phyloP scores from a whole-genome alignment of 2,888 invertebrate species.

The Nephrocerus scutellatus region DNA sequence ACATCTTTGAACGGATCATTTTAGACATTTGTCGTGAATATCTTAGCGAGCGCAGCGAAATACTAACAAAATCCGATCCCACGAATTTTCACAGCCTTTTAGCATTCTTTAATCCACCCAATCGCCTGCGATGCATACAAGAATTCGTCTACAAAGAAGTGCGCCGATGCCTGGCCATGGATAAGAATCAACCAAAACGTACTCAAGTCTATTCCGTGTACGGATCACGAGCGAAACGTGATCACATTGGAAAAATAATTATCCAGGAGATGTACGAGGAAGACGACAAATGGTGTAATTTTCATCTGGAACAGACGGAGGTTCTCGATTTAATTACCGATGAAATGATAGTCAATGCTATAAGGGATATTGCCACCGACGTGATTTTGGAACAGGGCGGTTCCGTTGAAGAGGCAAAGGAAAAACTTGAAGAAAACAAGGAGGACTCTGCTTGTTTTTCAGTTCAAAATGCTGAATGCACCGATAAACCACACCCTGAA shows the following conservation, averaged over 20 bases:
- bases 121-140: slow-evolving; percentile 49
- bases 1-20: slow-evolving; percentile 54
- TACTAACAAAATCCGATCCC: slow-evolving; percentile 31
- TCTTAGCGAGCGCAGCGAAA: slow-evolving; percentile 45
- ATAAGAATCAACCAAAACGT: slow-evolving; percentile 48
- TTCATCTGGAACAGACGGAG: slow-evolving; percentile 61
- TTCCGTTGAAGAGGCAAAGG: too few relatives aligned
- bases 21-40: slow-evolving; percentile 59
- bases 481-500: too few relatives aligned
- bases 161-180: slow-evolving; percentile 51
- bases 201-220: slow-evolving; percentile 29
- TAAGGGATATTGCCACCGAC: slow-evolving; percentile 43
- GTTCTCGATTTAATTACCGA: slow-evolving; percentile 58
- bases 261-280: slow-evolving; percentile 64
- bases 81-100: slow-evolving; percentile 44
- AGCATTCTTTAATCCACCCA: slow-evolving; percentile 46
- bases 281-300: slow-evolving; percentile 67
- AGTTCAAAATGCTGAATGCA: too few relatives aligned
- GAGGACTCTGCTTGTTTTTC: too few relatives aligned
- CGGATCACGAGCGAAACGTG: slow-evolving; percentile 59
- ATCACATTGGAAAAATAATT: slow-evolving; percentile 65
- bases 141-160: slow-evolving; percentile 50
- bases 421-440: too few relatives aligned
- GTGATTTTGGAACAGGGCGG: slow-evolving; percentile 25
- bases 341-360: slow-evolving; percentile 52